Conservation (phyloP, 37 sponge, comb jelly and placozoan genomes). For the Spongilla lacustris region DNA sequence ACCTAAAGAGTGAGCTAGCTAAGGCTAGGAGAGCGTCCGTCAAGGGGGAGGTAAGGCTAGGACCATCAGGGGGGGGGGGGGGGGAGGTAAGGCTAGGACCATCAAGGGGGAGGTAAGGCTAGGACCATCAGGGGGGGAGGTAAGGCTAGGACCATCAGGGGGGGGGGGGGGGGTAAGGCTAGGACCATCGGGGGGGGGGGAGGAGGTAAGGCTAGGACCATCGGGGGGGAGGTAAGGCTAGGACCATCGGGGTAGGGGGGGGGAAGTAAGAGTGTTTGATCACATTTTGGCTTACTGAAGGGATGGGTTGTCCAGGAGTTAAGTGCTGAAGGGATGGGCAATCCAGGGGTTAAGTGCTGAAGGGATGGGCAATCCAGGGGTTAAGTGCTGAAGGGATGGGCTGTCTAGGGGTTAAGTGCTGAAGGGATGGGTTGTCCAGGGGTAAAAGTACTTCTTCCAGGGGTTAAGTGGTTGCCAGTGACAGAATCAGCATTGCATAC, state of each 20-base stretch:
- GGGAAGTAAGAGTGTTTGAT: too few relatives aligned
- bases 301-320: background rate
- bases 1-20: slow-evolving; percentile 72
- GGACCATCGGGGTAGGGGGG: too few relatives aligned
- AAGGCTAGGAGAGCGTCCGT: slow-evolving; percentile 37
- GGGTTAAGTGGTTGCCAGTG: too few relatives aligned
- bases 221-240: too few relatives aligned
- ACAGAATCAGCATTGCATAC: too few relatives aligned
- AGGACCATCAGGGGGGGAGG: too few relatives aligned
- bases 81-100: slow-evolving; percentile 2
- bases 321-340: background rate
- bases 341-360: background rate
- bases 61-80: background rate
- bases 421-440: too few relatives aligned
- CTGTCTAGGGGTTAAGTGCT: too few relatives aligned
- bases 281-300: background rate
- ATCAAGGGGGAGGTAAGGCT: background rate
- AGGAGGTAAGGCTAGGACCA: background rate
- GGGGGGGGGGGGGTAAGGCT: background rate
- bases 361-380: too few relatives aligned
- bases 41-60: background rate
- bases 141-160: background rate
- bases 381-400: too few relatives aligned
- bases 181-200: background rate
- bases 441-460: too few relatives aligned